These are phyloP conservation scores for Tryphoninae sp. DNA, from an alignment of 2,888 invertebrate species.

Conservation along the genomic window DNA sequence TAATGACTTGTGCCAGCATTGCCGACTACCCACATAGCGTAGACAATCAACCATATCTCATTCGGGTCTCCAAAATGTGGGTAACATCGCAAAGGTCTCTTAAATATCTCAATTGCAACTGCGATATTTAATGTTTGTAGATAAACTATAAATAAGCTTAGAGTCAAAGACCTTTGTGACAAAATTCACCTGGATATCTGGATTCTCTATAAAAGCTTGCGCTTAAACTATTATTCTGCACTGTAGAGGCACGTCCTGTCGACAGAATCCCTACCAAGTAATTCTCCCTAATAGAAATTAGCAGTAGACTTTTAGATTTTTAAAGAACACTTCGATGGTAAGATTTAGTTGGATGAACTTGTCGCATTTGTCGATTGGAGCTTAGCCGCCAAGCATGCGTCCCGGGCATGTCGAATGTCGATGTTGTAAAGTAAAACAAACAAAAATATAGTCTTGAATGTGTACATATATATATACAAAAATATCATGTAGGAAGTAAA, in stretches of 20 bases:
- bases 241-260: background rate
- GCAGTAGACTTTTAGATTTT: background rate
- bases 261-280: background rate
- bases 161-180: background rate
- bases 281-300: conserved; percentile 22
- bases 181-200: background rate
- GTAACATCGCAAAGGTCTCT: background rate
- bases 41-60: background rate
- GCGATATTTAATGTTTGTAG: background rate
- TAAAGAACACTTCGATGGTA: background rate
- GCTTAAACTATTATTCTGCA: conserved; percentile 35
- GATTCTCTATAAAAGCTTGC: conserved; percentile 42
- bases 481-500: conserved; percentile 79
- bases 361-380: conserved; percentile 75
- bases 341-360: conserved; percentile 21
- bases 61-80: conserved; percentile 12
- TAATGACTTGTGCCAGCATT: background rate
- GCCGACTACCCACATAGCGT: background rate
- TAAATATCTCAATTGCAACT: background rate
- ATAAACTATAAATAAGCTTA: background rate
- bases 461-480: conserved; percentile 68
- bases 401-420: conserved; percentile 76
- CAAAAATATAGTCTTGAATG: conserved; percentile 75
- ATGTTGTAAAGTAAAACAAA: conserved; percentile 78
- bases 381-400: conserved; percentile 74